Evolutionary conservation across 2,797 vertebrate genomes (phyloP), one percentile per base, ranked within the genome.

Genomic region (Hemitrygon akajei): DNA sequence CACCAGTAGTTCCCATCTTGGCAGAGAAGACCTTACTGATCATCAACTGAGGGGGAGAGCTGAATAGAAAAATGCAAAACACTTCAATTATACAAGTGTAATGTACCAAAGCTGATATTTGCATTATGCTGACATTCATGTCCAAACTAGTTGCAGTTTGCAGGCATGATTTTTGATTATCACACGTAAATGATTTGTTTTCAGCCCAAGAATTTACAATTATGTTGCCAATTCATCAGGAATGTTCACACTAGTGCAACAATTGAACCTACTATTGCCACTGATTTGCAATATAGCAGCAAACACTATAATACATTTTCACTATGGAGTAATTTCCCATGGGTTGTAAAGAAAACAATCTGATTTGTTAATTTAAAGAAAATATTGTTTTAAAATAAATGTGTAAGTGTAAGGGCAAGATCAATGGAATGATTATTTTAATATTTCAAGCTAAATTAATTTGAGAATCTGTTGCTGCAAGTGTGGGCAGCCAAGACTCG

Each of bases 11-110:
- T 95, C 97, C 97, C 95, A 97, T 96, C 95, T 97, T 97, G 93
- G 97, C 97, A 93, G 97, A 98, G 95, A 98, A 98, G 92, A 98
- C 97, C 96, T 98, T 98, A 96, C 97, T 98, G 95, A 98, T 97
- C 98, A 98, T 98, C 95, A 98, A 95, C 93, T 98, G 98, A 20
- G 97, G 97, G 79, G 98, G 98, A 95, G 97, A 98, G 81, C 98
- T 98, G 94, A 10, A 34, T 60, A 76, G 80, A 30, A 93, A 95
- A 95, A 89, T 47, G 56, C 37, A 86, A 95, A 84, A 95, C 82
- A 79, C 34, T 37, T 93, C 89, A 95, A 40, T 94, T 20, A 82
- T 20, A 77, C 94, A 94, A 63, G 94, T 0, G 5, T 7, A 47
- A 92, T 75, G 25, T 25, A 2, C 6, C 4, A 91, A 73, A 18